Evolutionary conservation across 92 coral and sea anemone species (phyloP).

Genomic region (Zoanthus solanderi): DNA sequence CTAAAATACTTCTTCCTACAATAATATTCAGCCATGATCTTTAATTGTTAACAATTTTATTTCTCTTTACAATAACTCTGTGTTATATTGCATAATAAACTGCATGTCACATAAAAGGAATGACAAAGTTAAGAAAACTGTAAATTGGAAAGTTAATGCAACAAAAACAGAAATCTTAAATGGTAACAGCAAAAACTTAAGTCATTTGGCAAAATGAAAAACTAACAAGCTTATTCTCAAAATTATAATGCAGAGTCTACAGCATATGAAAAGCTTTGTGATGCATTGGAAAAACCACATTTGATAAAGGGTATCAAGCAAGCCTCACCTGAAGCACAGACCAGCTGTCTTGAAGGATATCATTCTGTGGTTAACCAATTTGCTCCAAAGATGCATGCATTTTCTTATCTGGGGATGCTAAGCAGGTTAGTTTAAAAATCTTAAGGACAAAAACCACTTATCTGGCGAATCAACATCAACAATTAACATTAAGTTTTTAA

Average conservation of each 20-base stretch:
- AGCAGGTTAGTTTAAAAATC: constrained; percentile 60
- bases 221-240: constrained; percentile 10
- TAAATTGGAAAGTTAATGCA: neutral
- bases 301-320: constrained; percentile 70
- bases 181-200: neutral
- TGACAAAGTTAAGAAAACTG: neutral
- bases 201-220: neutral
- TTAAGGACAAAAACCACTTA: neutral
- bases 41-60: neutral
- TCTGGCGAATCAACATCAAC: neutral
- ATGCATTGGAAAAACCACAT: constrained; percentile 51
- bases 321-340: constrained; percentile 73
- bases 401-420: constrained; percentile 71
- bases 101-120: neutral
- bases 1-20: neutral
- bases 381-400: constrained; percentile 79
- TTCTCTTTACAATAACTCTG: neutral
- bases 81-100: neutral
- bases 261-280: constrained; percentile 65
- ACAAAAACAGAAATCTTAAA: neutral
- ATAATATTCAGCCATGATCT: neutral
- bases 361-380: constrained; percentile 78
- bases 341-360: constrained; percentile 78
- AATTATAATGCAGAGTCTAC: constrained; percentile 61
- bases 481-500: neutral